Percentiles rank a stretch among this genome's conserved stretches.
Conservation (phyloP, 1,140 invertebrate species). For the Riptortus pedestris region DNA sequence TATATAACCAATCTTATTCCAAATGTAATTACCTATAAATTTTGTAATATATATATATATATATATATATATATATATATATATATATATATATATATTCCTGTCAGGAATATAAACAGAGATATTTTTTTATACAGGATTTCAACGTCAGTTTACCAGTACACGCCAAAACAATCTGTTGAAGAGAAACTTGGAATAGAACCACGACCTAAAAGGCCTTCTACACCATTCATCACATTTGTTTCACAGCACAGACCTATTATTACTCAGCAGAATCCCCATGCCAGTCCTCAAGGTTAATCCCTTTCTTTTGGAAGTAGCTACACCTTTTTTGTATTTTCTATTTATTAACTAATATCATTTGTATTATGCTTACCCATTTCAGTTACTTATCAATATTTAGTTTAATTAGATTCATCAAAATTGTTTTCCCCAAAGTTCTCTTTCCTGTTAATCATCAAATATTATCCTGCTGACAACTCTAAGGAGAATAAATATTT, state of each 20-base stretch:
- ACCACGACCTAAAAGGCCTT: slow-evolving; percentile 13
- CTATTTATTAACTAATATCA: not conserved
- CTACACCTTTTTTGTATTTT: not conserved
- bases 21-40: too few species aligned
- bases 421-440: not conserved
- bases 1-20: too few species aligned
- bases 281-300: slow-evolving; percentile 5
- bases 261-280: slow-evolving; percentile 13
- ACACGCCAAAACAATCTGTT: not conserved
- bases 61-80: too few species aligned
- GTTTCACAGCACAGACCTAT: slow-evolving; percentile 3
- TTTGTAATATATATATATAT: too few species aligned
- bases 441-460: not conserved
- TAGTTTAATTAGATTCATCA: not conserved
- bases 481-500: too few species aligned
- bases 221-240: slow-evolving; percentile 7
- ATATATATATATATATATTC: too few species aligned
- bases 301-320: not conserved
- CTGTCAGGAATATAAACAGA: too few species aligned
- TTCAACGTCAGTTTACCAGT: not conserved
- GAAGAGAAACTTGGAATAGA: slow-evolving; percentile 20
- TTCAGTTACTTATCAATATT: too few species aligned
- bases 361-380: not conserved
- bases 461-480: too few species aligned
- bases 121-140: slow-evolving; percentile 16